Conservation (phyloP, 2,797 vertebrate species). For the Mormyrus hasselquistii region DNA sequence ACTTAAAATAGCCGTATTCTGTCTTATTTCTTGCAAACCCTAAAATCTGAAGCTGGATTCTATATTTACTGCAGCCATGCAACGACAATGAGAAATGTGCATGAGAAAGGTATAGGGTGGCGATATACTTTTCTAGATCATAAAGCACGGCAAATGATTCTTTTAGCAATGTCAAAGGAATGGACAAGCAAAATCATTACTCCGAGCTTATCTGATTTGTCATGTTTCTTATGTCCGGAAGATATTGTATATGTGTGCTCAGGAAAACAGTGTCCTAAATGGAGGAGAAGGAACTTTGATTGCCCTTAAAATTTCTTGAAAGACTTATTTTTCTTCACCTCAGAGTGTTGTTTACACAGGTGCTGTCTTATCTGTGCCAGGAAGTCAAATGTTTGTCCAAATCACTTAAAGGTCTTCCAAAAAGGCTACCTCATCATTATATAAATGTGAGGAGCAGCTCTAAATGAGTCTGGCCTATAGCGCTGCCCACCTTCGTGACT, state of each 20-base stretch:
- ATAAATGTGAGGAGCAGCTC: background rate
- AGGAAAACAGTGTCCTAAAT: background rate
- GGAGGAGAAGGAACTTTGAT: conserved; percentile 19
- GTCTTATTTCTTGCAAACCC: background rate
- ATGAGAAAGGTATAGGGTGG: background rate
- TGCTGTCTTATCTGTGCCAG: conserved; percentile 21
- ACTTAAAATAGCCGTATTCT: background rate
- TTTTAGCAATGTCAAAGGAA: background rate
- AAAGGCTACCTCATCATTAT: background rate
- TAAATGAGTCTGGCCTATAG: conserved; percentile 21
- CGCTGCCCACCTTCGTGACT: conserved; percentile 56
- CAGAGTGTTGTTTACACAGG: conserved; percentile 22
- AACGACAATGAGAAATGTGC: background rate
- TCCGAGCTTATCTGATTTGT: background rate
- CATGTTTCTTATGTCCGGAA: background rate
- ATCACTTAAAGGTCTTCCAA: conserved; percentile 5
- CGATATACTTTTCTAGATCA: background rate
- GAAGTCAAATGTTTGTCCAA: conserved; percentile 11
- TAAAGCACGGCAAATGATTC: background rate
- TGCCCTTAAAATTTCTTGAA: background rate
- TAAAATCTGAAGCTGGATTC: background rate
- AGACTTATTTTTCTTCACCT: background rate
- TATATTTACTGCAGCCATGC: background rate
- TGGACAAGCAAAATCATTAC: background rate
- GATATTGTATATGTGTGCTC: background rate